Evolutionary conservation across 64 coral and sea anemone genomes (phyloP).

Genomic region (Montipora foliosa): DNA sequence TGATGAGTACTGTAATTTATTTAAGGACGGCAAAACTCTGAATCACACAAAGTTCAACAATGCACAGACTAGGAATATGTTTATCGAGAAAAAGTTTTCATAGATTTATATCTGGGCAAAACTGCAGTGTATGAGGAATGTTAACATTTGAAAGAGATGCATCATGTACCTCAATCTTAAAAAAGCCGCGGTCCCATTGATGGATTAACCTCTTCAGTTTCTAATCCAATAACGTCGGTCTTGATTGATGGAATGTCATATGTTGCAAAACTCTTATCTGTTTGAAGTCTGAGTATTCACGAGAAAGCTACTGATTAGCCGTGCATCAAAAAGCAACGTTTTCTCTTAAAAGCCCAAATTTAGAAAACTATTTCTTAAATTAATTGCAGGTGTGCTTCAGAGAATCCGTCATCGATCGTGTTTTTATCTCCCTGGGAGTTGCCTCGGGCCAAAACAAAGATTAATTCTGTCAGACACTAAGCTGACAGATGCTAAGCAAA

Average conservation of each 20-base stretch:
- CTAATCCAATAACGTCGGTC: neutral
- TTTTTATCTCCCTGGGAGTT: neutral
- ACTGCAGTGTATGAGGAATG: neutral
- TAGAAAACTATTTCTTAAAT: too few relatives aligned
- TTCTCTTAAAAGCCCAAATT: too few relatives aligned
- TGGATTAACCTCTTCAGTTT: constrained; percentile 3
- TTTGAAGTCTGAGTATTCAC: too few relatives aligned
- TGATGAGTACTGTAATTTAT: too few relatives aligned
- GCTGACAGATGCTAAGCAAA: neutral
- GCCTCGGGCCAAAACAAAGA: neutral
- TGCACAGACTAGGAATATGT: too few relatives aligned
- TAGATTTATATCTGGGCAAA: neutral
- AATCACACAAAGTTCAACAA: too few relatives aligned
- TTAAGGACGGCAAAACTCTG: too few relatives aligned
- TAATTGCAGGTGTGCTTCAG: too few relatives aligned
- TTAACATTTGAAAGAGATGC: neutral
- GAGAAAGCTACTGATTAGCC: too few relatives aligned
- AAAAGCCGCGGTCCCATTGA: neutral
- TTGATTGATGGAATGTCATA: neutral
- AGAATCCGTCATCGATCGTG: neutral
- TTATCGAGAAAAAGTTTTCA: neutral
- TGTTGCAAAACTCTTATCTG: neutral
- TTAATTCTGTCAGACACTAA: neutral
- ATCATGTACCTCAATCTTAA: neutral
- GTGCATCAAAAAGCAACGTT: too few relatives aligned